A percentile compares a stretch with the other conserved stretches of the same genome.
Conservation (phyloP, 2,797 vertebrate species). For the Champsocephalus esox region DNA sequence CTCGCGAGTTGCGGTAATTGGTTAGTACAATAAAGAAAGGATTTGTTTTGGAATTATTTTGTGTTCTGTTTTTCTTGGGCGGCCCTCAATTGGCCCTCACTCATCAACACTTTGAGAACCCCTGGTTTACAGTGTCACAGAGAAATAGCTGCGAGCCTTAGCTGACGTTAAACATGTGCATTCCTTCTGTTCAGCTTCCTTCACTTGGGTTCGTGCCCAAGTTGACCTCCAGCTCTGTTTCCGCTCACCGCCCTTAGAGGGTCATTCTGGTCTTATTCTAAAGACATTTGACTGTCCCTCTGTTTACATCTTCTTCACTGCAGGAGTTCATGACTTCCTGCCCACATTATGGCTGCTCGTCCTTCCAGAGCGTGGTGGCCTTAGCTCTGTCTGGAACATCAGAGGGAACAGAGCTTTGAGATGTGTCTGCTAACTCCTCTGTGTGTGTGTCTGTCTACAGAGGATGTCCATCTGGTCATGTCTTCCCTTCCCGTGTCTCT, state of each 20-base stretch:
- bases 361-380: background rate
- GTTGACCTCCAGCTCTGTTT: background rate
- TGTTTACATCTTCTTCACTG: background rate
- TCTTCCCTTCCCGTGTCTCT: slow-evolving; percentile 78
- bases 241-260: background rate
- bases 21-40: no score
- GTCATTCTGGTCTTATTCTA: background rate
- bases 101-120: no score
- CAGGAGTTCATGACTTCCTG: background rate
- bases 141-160: background rate
- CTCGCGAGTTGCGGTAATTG: no score
- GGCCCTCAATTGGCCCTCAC: no score
- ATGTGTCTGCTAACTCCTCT: background rate
- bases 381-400: background rate
- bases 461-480: slow-evolving; percentile 81
- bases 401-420: background rate
- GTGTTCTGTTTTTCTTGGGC: no score
- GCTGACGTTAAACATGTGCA: background rate
- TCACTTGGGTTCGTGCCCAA: background rate
- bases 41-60: no score
- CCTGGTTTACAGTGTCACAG: background rate
- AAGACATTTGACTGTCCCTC: background rate
- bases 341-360: background rate
- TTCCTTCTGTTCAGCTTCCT: background rate
- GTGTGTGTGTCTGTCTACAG: slow-evolving; percentile 68